phyloP scores from a whole-genome alignment of 2,113 vertebrate species.

The Eolophus roseicapilla region DNA sequence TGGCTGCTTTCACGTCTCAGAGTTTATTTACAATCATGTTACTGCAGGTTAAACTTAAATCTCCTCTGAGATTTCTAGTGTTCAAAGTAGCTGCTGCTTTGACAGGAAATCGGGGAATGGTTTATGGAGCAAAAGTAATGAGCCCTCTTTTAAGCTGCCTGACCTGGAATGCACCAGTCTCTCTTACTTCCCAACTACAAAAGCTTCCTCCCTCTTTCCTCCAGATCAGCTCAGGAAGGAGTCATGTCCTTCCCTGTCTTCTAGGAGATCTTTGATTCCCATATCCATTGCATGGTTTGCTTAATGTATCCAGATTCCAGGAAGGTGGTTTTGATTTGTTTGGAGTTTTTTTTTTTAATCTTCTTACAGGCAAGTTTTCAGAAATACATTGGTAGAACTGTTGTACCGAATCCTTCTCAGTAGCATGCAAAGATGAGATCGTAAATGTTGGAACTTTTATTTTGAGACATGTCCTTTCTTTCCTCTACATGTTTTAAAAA shows the following conservation, averaged over 20 bases:
- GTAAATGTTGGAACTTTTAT: background rate
- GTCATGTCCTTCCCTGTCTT: background rate
- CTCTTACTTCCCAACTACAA: background rate
- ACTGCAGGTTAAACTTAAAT: background rate
- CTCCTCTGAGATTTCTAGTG: background rate
- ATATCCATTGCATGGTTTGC: background rate
- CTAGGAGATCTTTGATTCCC: background rate
- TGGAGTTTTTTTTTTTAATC: rapidly evolving
- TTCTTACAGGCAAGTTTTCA: background rate
- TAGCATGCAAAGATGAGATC: background rate
- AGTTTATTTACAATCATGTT: background rate
- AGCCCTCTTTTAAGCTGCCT: background rate
- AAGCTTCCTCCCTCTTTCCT: background rate
- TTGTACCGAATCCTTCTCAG: background rate
- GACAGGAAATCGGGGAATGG: background rate
- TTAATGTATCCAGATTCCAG: background rate
- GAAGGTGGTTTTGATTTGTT: background rate
- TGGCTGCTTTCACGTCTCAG: background rate
- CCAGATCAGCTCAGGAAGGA: background rate
- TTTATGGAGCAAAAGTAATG: background rate
- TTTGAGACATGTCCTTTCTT: background rate
- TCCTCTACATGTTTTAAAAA: background rate
- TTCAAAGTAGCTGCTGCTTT: background rate
- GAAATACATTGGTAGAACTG: background rate
- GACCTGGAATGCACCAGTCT: background rate